Evolutionary conservation across 2,113 vertebrate species (phyloP), one percentile per base, ranked within the genome.

Genomic region (Alethe diademata): DNA sequence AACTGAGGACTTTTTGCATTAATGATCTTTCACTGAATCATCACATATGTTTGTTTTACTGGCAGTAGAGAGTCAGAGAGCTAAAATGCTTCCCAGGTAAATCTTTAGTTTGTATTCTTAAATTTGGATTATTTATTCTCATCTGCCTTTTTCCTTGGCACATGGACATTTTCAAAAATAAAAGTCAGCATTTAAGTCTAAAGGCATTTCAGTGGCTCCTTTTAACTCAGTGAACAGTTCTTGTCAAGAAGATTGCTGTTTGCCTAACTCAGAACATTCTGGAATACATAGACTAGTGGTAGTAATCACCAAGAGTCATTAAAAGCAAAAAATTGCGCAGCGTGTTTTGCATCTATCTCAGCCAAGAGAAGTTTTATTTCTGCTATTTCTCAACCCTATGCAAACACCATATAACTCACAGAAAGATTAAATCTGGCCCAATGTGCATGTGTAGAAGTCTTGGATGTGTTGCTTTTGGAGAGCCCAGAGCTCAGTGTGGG

Each of bases 281-380:
- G 94, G 80, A 87, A 11, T 29, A 42, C 9, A 25, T 0, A 22
- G n/a, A 75, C 69, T 29, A 24, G 40, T 33, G 36, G 78, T 53
- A 23, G 48, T 45, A 13, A 61, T 91, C 60, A 45, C 25, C 43
- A 29, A 36, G 61, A 79, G 80, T 86, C 57, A 19, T 64, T 67
- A 64, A 47, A 53, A 86, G 57, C 69, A 66, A 31, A 31, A 56
- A 87, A 40, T n/a, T 35, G 48, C 36, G 3, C 33, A 5, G 67
- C 4, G 4, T 76, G 82, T 75, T 92, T 78, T 91, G 51, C 83
- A 22, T 61, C 16, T 78, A 54, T 51, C 61, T 61, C 23, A 11
- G 61, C 87, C 84, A 79, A 82, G 78, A 69, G 61, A 28, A 84
- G 35, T 78, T 95, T 84, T 86, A 67, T 81, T 84, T 84, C 83